Conservation (phyloP, 1,140 invertebrate species). For the Monochamus saltuarius region DNA sequence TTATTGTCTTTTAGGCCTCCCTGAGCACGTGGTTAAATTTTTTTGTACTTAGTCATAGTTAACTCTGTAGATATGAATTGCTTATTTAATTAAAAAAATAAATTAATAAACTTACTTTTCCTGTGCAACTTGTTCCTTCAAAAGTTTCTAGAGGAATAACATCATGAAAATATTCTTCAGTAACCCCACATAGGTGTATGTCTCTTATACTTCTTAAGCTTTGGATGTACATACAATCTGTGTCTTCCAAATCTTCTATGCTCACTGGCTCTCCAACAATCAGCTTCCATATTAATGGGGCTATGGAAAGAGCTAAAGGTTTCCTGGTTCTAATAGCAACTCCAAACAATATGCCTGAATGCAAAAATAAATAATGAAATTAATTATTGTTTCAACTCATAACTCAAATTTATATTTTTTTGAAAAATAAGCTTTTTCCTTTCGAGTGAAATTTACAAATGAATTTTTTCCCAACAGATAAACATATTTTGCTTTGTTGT, state of each 20-base stretch:
- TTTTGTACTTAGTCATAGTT: too few relatives aligned
- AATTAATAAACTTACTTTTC: slow-evolving; percentile 45
- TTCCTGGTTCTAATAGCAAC: slow-evolving; percentile 63
- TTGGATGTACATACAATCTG: slow-evolving; percentile 64
- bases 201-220: slow-evolving; percentile 61
- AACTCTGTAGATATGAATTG: too few relatives aligned
- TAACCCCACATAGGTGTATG: slow-evolving; percentile 61
- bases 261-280: slow-evolving; percentile 62
- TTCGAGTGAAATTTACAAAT: not conserved
- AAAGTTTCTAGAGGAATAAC: slow-evolving; percentile 67
- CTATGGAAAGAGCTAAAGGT: slow-evolving; percentile 63
- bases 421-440: not conserved
- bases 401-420: not conserved
- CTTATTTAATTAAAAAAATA: not conserved
- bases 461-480: not conserved
- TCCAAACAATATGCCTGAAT: slow-evolving; percentile 61
- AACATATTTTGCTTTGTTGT: too few relatives aligned
- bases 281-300: slow-evolving; percentile 67
- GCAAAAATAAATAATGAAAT: slow-evolving; percentile 1
- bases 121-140: slow-evolving; percentile 63
- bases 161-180: slow-evolving; percentile 65
- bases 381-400: too few relatives aligned
- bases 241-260: slow-evolving; percentile 67
- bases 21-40: too few relatives aligned
- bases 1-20: too few relatives aligned